Percentiles rank a stretch among this genome's conserved stretches.
phyloP scores from a whole-genome alignment of 2,797 vertebrate genomes.

The Meriones psammophilus region DNA sequence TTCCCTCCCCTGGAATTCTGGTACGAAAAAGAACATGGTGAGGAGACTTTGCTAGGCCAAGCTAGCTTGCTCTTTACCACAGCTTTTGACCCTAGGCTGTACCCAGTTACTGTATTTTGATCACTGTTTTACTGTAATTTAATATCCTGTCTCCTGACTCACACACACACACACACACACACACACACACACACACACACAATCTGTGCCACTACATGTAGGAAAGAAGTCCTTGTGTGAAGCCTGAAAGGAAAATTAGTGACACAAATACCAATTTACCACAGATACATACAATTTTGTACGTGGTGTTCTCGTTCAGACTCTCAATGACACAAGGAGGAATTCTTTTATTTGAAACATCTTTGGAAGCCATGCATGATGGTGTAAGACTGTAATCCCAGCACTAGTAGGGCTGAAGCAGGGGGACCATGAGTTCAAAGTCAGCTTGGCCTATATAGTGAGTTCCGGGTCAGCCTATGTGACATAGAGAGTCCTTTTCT shows the following conservation, averaged over 20 bases:
- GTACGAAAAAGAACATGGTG: neutral
- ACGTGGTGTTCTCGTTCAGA: neutral
- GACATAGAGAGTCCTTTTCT: neutral
- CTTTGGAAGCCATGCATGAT: neutral
- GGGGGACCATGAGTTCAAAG: neutral
- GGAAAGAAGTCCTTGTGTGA: neutral
- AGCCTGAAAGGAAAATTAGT: slow-evolving; percentile 45
- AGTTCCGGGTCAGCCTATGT: neutral
- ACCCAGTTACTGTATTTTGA: neutral
- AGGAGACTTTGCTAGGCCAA: fast-evolving
- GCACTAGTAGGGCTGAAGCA: too few relatives aligned
- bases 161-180: neutral
- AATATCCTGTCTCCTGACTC: too few relatives aligned
- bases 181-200: neutral
- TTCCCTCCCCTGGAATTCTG: neutral
- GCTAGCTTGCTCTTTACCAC: neutral
- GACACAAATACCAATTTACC: neutral
- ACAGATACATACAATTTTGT: neutral
- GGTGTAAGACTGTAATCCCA: too few relatives aligned
- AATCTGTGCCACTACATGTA: slow-evolving; percentile 1
- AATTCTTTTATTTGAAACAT: slow-evolving; percentile 45
- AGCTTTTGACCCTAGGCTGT: neutral
- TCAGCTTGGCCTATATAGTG: neutral
- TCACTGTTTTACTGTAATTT: slow-evolving; percentile 10
- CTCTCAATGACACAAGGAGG: neutral